Conservation (phyloP, 2,888 invertebrate genomes). For the Leptinotarsa rubiginosa region DNA sequence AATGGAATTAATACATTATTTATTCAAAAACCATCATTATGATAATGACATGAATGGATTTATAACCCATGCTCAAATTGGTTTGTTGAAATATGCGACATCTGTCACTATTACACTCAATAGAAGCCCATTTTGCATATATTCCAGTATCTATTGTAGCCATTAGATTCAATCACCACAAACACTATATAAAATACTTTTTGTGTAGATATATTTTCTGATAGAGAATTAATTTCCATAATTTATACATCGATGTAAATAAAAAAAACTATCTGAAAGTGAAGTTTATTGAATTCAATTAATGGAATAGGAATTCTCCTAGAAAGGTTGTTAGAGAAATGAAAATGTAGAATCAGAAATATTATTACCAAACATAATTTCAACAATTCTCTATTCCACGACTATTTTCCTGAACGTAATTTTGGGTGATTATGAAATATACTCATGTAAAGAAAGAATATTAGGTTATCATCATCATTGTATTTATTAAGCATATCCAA, state of each 20-base stretch:
- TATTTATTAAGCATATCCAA: too few relatives aligned
- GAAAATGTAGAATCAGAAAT: too few relatives aligned
- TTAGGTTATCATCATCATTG: too few relatives aligned
- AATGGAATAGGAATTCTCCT: too few relatives aligned
- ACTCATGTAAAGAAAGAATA: too few relatives aligned
- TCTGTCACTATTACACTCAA: background rate
- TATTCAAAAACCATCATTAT: constrained; percentile 5
- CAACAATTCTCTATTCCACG: too few relatives aligned
- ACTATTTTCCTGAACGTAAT: too few relatives aligned
- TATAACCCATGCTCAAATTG: background rate
- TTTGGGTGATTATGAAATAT: too few relatives aligned
- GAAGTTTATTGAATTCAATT: background rate
- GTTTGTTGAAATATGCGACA: background rate
- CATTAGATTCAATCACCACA: constrained; percentile 1
- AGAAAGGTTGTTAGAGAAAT: too few relatives aligned
- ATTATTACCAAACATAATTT: too few relatives aligned
- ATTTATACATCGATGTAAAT: background rate
- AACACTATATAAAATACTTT: background rate
- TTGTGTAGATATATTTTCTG: background rate
- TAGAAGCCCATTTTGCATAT: background rate
- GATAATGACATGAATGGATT: background rate
- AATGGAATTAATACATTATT: background rate
- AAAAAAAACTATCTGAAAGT: background rate
- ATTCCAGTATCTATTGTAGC: background rate
- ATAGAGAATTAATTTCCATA: background rate